Base-by-base conservation (phyloP, 2,888 invertebrate genomes). In the Aspidiotus destructor region DNA sequence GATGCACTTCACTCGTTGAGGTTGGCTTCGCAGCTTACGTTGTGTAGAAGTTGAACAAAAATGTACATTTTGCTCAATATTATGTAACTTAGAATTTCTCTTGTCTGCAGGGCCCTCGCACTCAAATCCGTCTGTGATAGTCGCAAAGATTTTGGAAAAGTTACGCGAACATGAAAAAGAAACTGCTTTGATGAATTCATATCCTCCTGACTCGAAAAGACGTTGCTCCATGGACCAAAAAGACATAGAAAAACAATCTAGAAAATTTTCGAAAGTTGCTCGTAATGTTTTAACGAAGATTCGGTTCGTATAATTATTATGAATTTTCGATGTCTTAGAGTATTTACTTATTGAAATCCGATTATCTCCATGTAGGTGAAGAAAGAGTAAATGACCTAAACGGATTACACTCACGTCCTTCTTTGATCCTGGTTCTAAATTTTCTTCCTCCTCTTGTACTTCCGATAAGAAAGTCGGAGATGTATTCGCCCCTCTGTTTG, bases 61-160 rank as follows among this genome's bases (percentile, higher is more conserved):
- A 15, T n/a, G 5, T 52, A 15, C 2, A 52, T n/a, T 3, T 57
- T 3, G 6, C 48, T 48, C 48, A 13, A 3, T 48, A 48, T 48
- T 48, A 6, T 57, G 57, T 17, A 17, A 57, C 15, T 48, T 48
- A 48, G 10, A 48, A 48, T 6, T 73, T 78, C 78, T 55, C 79
- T 16, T 15, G 15, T 58, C 40, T 8, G 40, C 40, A 86, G 88
- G 87, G 77, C 85, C 86, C 79, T 87, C 86, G 71, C 86, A 87
- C 81, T 83, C 85, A 81, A 86, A 85, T 77, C 87, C 88, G 71
- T 88, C 88, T 75, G 85, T 85, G 78, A 88, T 89, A 80, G 88
- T 88, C 77, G 86, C 87, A 77, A 88, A 88, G 77, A 88, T 89
- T 74, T 87, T 88, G 83, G 85, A 87, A 73, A 74, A 74, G 69